Evolutionary conservation across 2,797 vertebrate species (phyloP), one percentile per base, ranked within the genome.

Genomic region (Alca torda): DNA sequence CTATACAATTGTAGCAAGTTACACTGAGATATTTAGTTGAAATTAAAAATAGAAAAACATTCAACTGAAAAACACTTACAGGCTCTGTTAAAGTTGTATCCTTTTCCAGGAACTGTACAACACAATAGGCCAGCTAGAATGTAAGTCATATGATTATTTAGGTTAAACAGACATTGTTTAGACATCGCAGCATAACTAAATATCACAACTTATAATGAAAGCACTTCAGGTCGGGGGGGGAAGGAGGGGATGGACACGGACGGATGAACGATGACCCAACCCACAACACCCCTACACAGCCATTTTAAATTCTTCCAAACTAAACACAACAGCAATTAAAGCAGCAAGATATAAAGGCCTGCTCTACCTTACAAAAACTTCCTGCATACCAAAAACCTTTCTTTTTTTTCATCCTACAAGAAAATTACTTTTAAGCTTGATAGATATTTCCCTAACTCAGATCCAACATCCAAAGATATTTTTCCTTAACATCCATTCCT

Each of bases 21-120:
- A 64, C 24, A 53, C 39, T 30, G 39, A 78, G 87, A 73, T 68
- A 51, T 39, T 74, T 70, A 80, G 46, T 51, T 54, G 17, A 84
- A 70, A 94, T 82, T 51, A 70, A 91, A 93, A 84, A 33, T 3
- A 84, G 51, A 87, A 92, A 92, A 72, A 61, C 10, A 53, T 83
- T n/a, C 16, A 94, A 68, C 46, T 68, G 59, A 68, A 81, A 37
- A 85, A 53, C 53, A 98, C 98, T 98, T 99, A 99, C 99, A 95
- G 99, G 99, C 96, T 99, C 99, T 90, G 99, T 99, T 96, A 99
- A 98, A 51, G 99, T 98, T 57, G 99, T 98, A 94, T 99, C 99
- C 97, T 99, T 99, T 97, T 99, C 99, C 98, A 99, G 98, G 98
- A 99, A 99, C 98, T 99, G 99, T 91, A 99, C 99, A 78, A 99